Conservation (phyloP, 2,888 invertebrate species). For the Temnothorax unifasciatus region DNA sequence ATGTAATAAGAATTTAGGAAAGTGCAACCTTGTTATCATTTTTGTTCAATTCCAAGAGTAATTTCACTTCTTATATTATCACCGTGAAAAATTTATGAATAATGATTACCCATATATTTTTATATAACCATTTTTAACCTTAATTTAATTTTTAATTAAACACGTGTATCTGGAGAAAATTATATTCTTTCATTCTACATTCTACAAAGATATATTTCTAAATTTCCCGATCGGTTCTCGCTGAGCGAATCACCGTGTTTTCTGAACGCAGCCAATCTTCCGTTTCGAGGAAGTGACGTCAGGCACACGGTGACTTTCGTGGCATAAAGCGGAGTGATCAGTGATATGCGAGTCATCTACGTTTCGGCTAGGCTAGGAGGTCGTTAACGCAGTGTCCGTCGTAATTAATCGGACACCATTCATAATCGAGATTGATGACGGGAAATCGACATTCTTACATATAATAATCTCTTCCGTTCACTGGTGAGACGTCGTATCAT, state of each 20-base stretch:
- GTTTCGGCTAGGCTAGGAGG: conserved; percentile 38
- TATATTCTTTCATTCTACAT: neutral
- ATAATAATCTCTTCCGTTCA: conserved; percentile 46
- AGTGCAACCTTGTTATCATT: neutral
- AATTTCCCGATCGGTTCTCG: neutral
- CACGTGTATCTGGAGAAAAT: neutral
- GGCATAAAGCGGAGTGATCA: conserved; percentile 60
- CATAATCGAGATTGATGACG: conserved; percentile 66
- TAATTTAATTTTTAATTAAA: neutral
- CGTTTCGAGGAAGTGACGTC: conserved; percentile 71
- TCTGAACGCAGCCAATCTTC: neutral
- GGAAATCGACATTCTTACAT: conserved; percentile 35
- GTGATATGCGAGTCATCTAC: conserved; percentile 74
- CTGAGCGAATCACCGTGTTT: neutral
- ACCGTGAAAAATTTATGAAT: neutral
- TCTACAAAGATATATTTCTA: neutral
- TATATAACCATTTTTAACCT: neutral
- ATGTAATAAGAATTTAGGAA: neutral
- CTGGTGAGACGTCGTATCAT: conserved; percentile 28
- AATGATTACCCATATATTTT: neutral
- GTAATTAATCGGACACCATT: conserved; percentile 42
- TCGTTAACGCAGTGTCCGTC: conserved; percentile 48
- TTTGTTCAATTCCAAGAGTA: neutral
- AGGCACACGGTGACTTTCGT: conserved; percentile 55
- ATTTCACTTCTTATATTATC: neutral